Evolutionary conservation across 2,888 invertebrate genomes (phyloP), one percentile per base, ranked within the genome.

Genomic region (Pherbina coryleti): DNA sequence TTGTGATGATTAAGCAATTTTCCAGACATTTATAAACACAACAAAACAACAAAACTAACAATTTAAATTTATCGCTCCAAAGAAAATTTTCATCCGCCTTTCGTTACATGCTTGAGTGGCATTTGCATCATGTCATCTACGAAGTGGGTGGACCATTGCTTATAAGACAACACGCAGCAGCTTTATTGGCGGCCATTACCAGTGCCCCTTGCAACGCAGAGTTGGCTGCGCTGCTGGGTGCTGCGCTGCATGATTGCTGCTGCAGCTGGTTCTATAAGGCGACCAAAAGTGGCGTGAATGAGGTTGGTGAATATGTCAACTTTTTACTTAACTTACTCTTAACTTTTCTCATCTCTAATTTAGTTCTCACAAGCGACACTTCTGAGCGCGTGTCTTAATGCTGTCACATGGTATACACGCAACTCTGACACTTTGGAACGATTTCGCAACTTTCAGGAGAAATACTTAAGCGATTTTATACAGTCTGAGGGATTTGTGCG

Each of bases 101-200:
- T 64, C 87, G 88, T 60, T 89, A 88, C 79, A 84, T 89, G 84
- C 82, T 90, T 62, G 87, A 90, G 81, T 90, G 89, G 89, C 90
- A 90, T 79, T 88, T 85, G 84, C 86, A 89, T 83, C 86, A 89
- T 84, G 84, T 87, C 70, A 82, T 85, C 78, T 88, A 87, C 78
- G 86, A 88, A 75, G 82, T 86, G 82, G 89, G 88, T 83, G 88
- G 87, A 60, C 84, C 89, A 49, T 85, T 84, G 77, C 82, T 90
- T 53, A 85, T 90, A 72, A 84, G 89, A 19, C 90, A 90, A 79
- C 90, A 90, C 86, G 89, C 89, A 82, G 83, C 90, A 53, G 88
- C 89, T 8, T 69, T 90, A 55, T 75, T 90, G 14, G 83, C 84
- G 25, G 85, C 85, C 28, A 84, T 89, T 80, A 83, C 85, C 71